phyloP scores from a whole-genome alignment of 2,797 vertebrate genomes.

The Gadopsis marmoratus region DNA sequence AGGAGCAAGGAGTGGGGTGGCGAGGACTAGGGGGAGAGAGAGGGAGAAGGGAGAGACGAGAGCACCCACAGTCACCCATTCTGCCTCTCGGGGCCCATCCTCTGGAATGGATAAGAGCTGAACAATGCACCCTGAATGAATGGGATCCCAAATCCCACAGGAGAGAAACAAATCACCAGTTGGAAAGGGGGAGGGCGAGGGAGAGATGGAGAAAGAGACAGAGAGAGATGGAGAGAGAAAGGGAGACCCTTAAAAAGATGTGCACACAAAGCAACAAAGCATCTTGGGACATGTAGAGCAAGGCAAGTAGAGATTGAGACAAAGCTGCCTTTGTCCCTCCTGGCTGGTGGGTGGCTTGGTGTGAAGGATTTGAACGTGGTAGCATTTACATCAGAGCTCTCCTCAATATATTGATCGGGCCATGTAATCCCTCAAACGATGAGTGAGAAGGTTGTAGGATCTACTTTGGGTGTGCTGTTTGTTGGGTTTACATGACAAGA shows the following conservation, averaged over 20 bases:
- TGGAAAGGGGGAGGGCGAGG: constrained; percentile 71
- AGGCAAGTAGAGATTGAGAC: constrained; percentile 79
- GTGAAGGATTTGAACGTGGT: constrained; percentile 71
- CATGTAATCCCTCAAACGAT: constrained; percentile 73
- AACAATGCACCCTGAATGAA: constrained; percentile 80
- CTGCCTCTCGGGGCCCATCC: constrained; percentile 79
- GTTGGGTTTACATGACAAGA: constrained; percentile 54
- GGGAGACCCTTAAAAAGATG: constrained; percentile 79
- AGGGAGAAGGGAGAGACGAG: constrained; percentile 48
- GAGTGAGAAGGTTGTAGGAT: constrained; percentile 62
- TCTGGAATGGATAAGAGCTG: constrained; percentile 81
- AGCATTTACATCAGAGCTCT: constrained; percentile 67
- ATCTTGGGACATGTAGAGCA: constrained; percentile 82
- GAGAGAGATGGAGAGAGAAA: constrained; percentile 68
- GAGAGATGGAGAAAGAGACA: constrained; percentile 57
- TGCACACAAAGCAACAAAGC: constrained; percentile 82
- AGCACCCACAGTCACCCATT: constrained; percentile 76
- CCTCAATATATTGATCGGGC: constrained; percentile 78
- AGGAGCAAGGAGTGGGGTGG: constrained; percentile 63
- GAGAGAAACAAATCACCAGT: constrained; percentile 81
- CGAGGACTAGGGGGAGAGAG: constrained; percentile 33
- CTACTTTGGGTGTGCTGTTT: constrained; percentile 53
- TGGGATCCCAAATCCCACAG: constrained; percentile 83
- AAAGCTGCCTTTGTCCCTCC: constrained; percentile 80
- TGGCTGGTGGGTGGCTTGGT: constrained; percentile 79